Percentiles rank a stretch among this genome's conserved stretches.
phyloP scores from a whole-genome alignment of 2,888 invertebrate species.

The Trissolcus japonicus region DNA sequence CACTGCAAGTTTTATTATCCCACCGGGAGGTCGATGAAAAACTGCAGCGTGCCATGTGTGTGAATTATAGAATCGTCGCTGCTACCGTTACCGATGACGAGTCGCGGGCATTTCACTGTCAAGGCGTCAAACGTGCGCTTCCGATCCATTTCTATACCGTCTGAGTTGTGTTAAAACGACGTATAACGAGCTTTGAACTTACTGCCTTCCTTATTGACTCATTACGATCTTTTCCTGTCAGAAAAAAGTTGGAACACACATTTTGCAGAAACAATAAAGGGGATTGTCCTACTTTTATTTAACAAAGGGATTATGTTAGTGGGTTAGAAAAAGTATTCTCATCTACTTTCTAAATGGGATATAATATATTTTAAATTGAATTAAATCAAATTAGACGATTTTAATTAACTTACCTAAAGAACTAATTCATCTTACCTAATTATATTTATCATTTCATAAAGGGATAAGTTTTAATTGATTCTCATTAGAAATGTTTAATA shows the following conservation, averaged over 20 bases:
- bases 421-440: no score
- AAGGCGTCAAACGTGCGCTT: constrained; percentile 2
- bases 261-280: no score
- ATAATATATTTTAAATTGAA: no score
- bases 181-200: constrained; percentile 8
- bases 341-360: no score
- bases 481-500: no score
- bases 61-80: constrained; percentile 62
- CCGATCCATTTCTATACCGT: constrained; percentile 25
- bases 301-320: no score
- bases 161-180: constrained; percentile 16
- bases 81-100: constrained; percentile 22
- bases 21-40: constrained; percentile 64
- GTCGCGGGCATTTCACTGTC: constrained; percentile 21
- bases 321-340: no score
- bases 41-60: constrained; percentile 60
- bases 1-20: constrained; percentile 63
- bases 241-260: not conserved
- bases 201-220: constrained; percentile 11
- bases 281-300: no score
- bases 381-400: no score
- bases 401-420: no score
- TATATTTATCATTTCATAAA: no score
- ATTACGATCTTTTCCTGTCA: constrained; percentile 6
- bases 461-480: no score